A percentile compares a stretch with the other conserved stretches of the same genome.
These are phyloP conservation scores for Stegostoma tigrinum DNA, from an alignment of 2,113 vertebrate species.

Conservation along the genomic window DNA sequence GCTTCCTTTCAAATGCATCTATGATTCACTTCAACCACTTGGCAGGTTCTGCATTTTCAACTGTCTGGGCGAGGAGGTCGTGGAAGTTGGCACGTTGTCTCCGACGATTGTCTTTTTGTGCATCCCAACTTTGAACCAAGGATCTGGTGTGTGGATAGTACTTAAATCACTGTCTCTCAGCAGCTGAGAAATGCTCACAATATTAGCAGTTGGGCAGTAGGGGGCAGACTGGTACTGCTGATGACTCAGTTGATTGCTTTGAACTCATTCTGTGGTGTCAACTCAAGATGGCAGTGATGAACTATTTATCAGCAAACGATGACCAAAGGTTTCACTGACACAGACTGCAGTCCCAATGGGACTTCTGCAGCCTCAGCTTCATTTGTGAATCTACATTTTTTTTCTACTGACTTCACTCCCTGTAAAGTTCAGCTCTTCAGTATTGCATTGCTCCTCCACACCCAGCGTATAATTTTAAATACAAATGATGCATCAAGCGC, in stretches of 20 bases:
- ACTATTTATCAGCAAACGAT: not conserved
- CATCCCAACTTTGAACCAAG: too few relatives aligned
- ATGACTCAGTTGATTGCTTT: not conserved
- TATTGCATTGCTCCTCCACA: not conserved
- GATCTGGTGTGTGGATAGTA: too few relatives aligned
- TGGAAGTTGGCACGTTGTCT: not conserved
- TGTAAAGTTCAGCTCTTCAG: slow-evolving; percentile 14
- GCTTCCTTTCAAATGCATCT: too few relatives aligned
- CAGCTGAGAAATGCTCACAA: not conserved
- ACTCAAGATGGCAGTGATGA: slow-evolving; percentile 30
- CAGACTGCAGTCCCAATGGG: not conserved
- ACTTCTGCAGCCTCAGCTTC: not conserved
- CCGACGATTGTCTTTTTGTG: not conserved
- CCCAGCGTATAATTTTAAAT: slow-evolving; percentile 25
- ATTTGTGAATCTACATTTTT: not conserved
- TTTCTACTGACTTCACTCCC: not conserved
- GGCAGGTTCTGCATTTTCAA: too few relatives aligned
- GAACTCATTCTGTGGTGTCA: not conserved
- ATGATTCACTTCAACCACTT: too few relatives aligned
- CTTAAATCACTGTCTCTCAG: too few relatives aligned
- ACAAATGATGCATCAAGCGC: slow-evolving; percentile 28
- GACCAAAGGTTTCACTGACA: not conserved
- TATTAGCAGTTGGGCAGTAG: not conserved
- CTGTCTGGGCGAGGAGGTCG: too few relatives aligned
- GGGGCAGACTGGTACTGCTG: not conserved